A percentile compares a stretch with the other conserved stretches of the same genome.
Evolutionary conservation across 2,797 vertebrate genomes (phyloP).

Genomic region (Gymnocypris eckloni): DNA sequence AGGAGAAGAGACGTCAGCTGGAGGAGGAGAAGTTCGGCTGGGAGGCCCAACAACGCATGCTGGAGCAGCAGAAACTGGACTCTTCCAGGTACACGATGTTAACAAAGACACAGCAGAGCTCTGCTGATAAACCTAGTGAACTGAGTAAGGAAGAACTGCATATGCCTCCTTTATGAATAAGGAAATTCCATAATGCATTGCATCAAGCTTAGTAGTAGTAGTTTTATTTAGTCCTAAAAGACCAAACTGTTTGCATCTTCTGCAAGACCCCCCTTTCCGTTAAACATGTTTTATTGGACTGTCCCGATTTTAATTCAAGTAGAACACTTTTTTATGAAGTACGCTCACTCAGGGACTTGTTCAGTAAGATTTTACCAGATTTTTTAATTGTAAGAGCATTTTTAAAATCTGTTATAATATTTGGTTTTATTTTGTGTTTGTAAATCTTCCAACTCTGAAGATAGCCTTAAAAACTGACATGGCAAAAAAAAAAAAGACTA

Average conservation of each 20-base stretch:
- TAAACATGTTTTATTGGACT: background rate
- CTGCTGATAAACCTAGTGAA: background rate
- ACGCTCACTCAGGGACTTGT: background rate
- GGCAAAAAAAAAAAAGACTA: no score
- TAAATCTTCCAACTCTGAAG: background rate
- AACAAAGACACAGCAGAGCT: background rate
- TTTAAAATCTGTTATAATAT: background rate
- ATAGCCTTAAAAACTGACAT: no score
- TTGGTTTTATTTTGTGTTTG: background rate
- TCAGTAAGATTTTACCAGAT: background rate
- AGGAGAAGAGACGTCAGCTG: conserved; percentile 87
- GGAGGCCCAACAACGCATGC: conserved; percentile 90
- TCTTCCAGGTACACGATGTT: conserved; percentile 82
- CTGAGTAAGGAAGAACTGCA: background rate
- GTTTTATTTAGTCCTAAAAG: background rate
- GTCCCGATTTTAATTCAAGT: background rate
- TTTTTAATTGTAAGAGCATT: background rate
- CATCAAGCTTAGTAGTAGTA: background rate
- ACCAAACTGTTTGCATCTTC: background rate
- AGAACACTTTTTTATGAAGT: background rate
- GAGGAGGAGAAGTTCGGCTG: conserved; percentile 90
- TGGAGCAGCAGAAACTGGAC: conserved; percentile 91
- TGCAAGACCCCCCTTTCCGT: background rate
- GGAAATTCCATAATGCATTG: background rate
- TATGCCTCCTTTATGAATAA: background rate